These are phyloP conservation scores for Rhabdophis nuchalis DNA, from an alignment of 2,797 vertebrate genomes.

Conservation along the genomic window DNA sequence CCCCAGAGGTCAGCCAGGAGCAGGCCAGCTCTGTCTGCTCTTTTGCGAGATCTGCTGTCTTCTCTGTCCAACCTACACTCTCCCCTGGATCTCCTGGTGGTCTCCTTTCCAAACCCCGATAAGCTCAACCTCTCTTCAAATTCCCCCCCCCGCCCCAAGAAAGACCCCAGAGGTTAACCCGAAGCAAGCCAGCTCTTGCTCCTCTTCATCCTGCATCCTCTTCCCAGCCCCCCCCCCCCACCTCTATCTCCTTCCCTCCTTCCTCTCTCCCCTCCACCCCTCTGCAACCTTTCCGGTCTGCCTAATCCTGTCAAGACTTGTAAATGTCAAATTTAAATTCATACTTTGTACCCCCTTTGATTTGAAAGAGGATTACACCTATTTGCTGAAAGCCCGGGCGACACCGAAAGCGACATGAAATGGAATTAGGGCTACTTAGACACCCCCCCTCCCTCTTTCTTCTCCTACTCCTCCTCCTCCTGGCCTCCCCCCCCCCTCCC, in stretches of 20 bases:
- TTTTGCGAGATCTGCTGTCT: no score
- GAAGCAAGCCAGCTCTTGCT: neutral
- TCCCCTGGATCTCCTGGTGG: neutral
- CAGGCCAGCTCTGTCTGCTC: no score
- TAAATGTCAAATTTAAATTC: constrained; percentile 91
- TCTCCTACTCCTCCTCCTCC: neutral
- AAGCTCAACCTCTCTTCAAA: no score
- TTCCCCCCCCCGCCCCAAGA: no score
- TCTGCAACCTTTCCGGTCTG: constrained; percentile 70
- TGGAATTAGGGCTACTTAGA: neutral
- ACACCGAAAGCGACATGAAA: constrained; percentile 75
- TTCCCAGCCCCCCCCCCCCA: neutral
- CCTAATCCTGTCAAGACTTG: constrained; percentile 76
- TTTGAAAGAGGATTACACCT: constrained; percentile 99
- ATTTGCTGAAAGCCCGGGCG: constrained; percentile 81
- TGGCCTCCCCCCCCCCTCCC: neutral
- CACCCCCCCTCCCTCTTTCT: neutral
- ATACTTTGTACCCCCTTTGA: constrained; percentile 95
- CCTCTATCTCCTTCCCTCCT: neutral
- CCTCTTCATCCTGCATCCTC: rapidly evolving
- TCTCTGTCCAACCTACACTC: no score
- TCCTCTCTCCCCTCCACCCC: neutral
- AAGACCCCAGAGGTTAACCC: neutral
- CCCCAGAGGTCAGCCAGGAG: no score
- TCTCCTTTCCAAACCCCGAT: neutral